Evolutionary conservation across 2,113 vertebrate genomes (phyloP).

Genomic region (Myrmecobius fasciatus): DNA sequence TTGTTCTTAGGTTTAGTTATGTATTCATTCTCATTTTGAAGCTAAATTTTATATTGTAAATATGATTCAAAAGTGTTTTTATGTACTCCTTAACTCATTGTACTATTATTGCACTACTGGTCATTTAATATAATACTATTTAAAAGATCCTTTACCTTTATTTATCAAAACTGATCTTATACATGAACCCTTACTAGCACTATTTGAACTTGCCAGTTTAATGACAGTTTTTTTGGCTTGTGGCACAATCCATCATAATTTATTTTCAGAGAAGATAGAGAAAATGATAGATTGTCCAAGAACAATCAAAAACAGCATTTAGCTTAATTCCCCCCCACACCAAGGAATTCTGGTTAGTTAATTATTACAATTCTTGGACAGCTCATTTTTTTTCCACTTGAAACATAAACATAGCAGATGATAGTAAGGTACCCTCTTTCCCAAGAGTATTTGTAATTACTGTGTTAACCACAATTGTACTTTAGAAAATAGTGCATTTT

Average conservation of each 20-base stretch:
- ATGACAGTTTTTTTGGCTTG: neutral
- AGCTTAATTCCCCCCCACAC: constrained; percentile 11
- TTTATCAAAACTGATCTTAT: neutral
- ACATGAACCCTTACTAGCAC: neutral
- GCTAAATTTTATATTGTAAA: constrained; percentile 23
- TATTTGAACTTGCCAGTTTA: neutral
- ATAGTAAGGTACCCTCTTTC: neutral
- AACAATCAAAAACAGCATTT: neutral
- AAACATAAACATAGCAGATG: neutral
- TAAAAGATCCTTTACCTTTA: constrained; percentile 21
- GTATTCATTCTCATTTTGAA: constrained; percentile 3
- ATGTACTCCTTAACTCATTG: neutral
- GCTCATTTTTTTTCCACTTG: neutral
- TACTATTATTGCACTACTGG: neutral
- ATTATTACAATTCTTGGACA: constrained; percentile 36
- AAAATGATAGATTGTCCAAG: neutral
- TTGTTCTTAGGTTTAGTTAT: neutral
- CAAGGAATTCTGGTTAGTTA: constrained; percentile 23
- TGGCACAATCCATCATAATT: neutral
- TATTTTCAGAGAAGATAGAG: constrained; percentile 33
- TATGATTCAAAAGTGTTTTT: constrained; percentile 7
- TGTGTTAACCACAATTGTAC: neutral
- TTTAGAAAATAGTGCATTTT: neutral
- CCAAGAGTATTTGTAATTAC: neutral
- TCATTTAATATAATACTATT: neutral